These are phyloP conservation scores for Heterodera filipjevi DNA, from an alignment of 2,888 invertebrate species.

Conservation along the genomic window DNA sequence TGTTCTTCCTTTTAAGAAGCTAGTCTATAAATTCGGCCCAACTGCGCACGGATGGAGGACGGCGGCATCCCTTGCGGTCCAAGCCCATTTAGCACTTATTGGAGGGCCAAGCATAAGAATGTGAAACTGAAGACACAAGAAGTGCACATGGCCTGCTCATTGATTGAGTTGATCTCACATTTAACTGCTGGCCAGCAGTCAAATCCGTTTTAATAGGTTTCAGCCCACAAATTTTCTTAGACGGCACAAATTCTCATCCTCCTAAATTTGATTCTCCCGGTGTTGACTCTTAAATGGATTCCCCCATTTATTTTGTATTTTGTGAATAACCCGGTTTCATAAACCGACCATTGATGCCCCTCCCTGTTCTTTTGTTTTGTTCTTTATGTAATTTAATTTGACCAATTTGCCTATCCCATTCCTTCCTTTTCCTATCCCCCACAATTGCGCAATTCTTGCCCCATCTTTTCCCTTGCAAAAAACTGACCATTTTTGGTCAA, in stretches of 20 bases:
- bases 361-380: not conserved
- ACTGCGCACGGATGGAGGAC: conserved; percentile 47
- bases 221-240: not conserved
- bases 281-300: not conserved
- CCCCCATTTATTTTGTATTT: not conserved
- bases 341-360: not conserved
- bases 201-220: not conserved
- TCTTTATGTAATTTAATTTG: conserved; percentile 8
- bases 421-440: not conserved
- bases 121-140: not conserved
- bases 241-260: not conserved
- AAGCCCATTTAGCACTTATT: conserved; percentile 6
- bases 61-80: conserved; percentile 29
- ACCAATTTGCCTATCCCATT: not conserved
- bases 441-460: conserved; percentile 11
- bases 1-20: conserved; percentile 34
- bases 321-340: not conserved
- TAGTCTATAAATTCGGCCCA: conserved; percentile 53
- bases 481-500: not conserved
- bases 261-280: not conserved
- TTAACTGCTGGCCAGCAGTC: not conserved
- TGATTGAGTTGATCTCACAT: not conserved
- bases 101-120: conserved; percentile 3
- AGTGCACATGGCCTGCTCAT: not conserved
- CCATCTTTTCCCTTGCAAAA: not conserved